These are phyloP conservation scores for Nomia melanderi DNA, from an alignment of 1,140 invertebrate species.

Conservation along the genomic window DNA sequence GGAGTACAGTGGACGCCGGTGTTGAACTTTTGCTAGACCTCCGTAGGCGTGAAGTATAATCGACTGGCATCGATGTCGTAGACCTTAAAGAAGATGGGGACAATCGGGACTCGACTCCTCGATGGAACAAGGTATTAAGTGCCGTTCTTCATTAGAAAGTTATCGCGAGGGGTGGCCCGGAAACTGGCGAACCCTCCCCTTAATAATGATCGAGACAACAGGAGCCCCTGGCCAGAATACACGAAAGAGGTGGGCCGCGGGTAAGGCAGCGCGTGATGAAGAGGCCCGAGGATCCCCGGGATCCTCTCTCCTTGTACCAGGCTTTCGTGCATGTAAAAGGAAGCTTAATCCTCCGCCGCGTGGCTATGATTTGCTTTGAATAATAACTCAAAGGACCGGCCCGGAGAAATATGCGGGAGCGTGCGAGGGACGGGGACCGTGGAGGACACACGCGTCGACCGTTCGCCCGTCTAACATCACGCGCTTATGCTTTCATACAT, in stretches of 20 bases:
- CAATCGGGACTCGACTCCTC: too few relatives aligned
- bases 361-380: slow-evolving; percentile 77
- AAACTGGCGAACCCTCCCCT: not conserved
- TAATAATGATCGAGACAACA: slow-evolving; percentile 44
- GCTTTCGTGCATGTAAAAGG: slow-evolving; percentile 71
- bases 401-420: slow-evolving; percentile 43
- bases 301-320: slow-evolving; percentile 61
- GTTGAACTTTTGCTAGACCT: too few relatives aligned
- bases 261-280: slow-evolving; percentile 47
- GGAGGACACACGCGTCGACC: slow-evolving; percentile 46
- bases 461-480: slow-evolving; percentile 57
- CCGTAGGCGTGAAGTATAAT: too few relatives aligned
- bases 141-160: not conserved
- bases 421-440: too few relatives aligned
- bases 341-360: slow-evolving; percentile 70
- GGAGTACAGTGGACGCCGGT: too few relatives aligned
- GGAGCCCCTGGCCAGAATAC: slow-evolving; percentile 35
- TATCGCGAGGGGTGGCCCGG: not conserved
- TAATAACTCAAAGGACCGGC: slow-evolving; percentile 76
- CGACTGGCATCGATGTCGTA: too few relatives aligned
- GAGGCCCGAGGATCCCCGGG: slow-evolving; percentile 31
- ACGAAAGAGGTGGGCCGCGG: slow-evolving; percentile 60
- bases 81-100: too few relatives aligned
- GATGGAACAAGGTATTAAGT: not conserved
- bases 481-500: slow-evolving; percentile 76